phyloP scores from a whole-genome alignment of 92 coral and sea anemone genomes.

The Zoanthus gigantus region DNA sequence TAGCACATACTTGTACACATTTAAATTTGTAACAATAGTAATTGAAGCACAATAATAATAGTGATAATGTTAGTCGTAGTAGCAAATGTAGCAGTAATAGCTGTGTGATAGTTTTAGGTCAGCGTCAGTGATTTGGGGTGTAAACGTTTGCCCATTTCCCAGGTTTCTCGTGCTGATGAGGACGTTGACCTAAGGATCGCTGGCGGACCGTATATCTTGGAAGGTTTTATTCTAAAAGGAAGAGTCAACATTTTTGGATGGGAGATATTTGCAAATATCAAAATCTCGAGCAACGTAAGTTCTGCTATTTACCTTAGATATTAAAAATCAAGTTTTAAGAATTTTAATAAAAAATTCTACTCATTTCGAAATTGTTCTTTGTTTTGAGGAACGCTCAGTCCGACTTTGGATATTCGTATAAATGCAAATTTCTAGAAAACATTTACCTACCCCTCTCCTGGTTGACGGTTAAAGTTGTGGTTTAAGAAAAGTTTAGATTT shows the following conservation, averaged over 20 bases:
- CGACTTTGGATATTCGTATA: too few relatives aligned
- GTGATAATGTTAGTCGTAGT: not conserved
- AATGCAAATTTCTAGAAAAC: too few relatives aligned
- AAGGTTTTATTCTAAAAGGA: constrained; percentile 89
- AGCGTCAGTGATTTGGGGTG: too few relatives aligned
- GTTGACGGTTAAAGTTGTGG: too few relatives aligned
- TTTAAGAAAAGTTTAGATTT: too few relatives aligned
- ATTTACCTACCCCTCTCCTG: too few relatives aligned
- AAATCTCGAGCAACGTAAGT: constrained; percentile 77
- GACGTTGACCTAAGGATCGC: constrained; percentile 81
- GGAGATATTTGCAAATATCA: constrained; percentile 76
- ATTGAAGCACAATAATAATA: not conserved
- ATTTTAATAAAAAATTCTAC: not conserved
- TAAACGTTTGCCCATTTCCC: not conserved
- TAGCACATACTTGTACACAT: too few relatives aligned
- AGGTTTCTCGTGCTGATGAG: constrained; percentile 81
- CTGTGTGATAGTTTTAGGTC: too few relatives aligned
- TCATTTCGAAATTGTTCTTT: too few relatives aligned
- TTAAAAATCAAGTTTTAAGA: not conserved
- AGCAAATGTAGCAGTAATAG: not conserved
- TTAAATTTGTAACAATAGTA: too few relatives aligned
- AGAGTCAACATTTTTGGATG: constrained; percentile 91
- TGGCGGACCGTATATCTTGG: constrained; percentile 79
- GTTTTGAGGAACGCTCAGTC: too few relatives aligned
- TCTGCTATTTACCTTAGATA: not conserved